Conservation (phyloP, 2,113 vertebrate species). For the Misgurnus anguillicaudatus region DNA sequence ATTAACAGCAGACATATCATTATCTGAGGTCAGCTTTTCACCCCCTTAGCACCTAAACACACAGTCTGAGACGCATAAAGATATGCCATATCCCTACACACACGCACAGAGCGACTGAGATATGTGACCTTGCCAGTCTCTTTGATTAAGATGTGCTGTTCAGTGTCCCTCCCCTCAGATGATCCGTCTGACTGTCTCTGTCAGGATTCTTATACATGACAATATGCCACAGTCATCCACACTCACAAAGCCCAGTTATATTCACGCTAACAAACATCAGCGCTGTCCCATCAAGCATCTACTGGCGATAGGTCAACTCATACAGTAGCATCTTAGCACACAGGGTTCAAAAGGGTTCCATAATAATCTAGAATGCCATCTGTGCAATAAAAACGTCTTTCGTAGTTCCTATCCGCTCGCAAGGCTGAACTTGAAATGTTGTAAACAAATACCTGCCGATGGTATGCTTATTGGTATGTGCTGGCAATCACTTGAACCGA, state of each 20-base stretch:
- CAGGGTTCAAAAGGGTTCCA: background rate
- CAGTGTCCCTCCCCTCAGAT: slow-evolving; percentile 38
- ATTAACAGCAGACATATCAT: slow-evolving; percentile 40
- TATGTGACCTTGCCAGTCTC: slow-evolving; percentile 38
- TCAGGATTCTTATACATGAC: slow-evolving; percentile 40
- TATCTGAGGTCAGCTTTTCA: slow-evolving; percentile 28
- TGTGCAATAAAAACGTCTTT: background rate
- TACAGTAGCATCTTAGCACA: background rate
- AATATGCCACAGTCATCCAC: slow-evolving; percentile 53
- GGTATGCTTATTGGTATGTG: background rate
- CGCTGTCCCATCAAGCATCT: slow-evolving; percentile 39
- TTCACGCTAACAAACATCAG: slow-evolving; percentile 50
- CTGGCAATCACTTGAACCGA: background rate
- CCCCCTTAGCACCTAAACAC: slow-evolving; percentile 35
- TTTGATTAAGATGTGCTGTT: slow-evolving; percentile 51
- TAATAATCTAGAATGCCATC: background rate
- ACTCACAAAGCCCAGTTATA: slow-evolving; percentile 50
- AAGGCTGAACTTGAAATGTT: background rate
- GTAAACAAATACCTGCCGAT: slow-evolving; percentile 2
- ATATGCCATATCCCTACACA: background rate
- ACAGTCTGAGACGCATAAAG: slow-evolving; percentile 11
- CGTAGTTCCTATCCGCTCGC: background rate
- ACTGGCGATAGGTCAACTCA: slow-evolving; percentile 29
- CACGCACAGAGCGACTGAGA: slow-evolving; percentile 1
- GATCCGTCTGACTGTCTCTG: slow-evolving; percentile 43